phyloP scores from a whole-genome alignment of 2,888 invertebrate species.

The Nysson spinosus region DNA sequence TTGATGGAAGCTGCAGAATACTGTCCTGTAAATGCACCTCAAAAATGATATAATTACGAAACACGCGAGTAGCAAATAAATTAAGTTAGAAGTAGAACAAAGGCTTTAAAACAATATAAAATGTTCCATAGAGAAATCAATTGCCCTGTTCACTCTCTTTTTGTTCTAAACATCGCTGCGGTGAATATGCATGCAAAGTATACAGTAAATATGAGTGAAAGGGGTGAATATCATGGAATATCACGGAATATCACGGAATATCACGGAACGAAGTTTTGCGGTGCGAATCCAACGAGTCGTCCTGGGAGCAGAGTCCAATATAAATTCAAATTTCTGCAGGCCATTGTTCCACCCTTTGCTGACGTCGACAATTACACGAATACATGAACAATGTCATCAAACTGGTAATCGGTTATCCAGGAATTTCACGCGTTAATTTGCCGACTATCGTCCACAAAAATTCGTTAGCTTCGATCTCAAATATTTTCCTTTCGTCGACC shows the following conservation, averaged over 20 bases:
- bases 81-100: no score
- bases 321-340: slow-evolving; percentile 42
- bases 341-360: slow-evolving; percentile 29
- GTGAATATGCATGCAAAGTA: slow-evolving; percentile 44
- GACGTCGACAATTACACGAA: slow-evolving; percentile 13
- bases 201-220: slow-evolving; percentile 32
- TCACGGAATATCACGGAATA: slow-evolving; percentile 11
- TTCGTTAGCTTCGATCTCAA: no score
- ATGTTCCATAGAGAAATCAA: background rate
- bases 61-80: no score
- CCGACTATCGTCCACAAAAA: no score
- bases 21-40: no score
- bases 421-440: no score
- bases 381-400: slow-evolving; percentile 7
- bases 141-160: no score
- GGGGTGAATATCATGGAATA: slow-evolving; percentile 10
- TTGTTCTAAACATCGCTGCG: slow-evolving; percentile 22
- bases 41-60: no score
- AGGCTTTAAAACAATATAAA: no score
- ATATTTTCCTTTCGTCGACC: no score
- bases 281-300: slow-evolving; percentile 15
- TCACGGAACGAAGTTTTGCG: slow-evolving; percentile 31
- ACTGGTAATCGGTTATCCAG: no score
- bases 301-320: slow-evolving; percentile 26
- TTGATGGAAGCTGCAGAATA: no score